A percentile compares a stretch with the other conserved stretches of the same genome.
These are phyloP conservation scores for Pteronura brasiliensis DNA, from an alignment of 2,113 vertebrate species.

Conservation along the genomic window DNA sequence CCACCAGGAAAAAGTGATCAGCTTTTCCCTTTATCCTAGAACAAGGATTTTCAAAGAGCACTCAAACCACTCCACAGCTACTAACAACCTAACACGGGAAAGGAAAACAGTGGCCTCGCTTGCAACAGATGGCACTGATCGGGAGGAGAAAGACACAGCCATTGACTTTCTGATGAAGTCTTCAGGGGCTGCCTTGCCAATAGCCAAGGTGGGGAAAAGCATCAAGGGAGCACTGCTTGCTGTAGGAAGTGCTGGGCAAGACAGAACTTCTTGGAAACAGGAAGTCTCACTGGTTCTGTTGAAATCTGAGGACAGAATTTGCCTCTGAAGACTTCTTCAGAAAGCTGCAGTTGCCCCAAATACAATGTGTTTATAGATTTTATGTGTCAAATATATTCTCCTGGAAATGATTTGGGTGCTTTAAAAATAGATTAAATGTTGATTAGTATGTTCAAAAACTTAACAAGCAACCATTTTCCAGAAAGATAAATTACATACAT, in stretches of 20 bases:
- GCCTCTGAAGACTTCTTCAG: conserved; percentile 69
- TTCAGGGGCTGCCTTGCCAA: conserved; percentile 63
- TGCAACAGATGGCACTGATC: conserved; percentile 67
- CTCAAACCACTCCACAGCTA: conserved; percentile 61
- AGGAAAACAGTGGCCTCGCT: conserved; percentile 64
- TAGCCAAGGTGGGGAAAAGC: conserved; percentile 69
- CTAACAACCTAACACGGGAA: conserved; percentile 68
- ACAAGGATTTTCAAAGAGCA: conserved; percentile 65
- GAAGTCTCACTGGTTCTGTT: conserved; percentile 58
- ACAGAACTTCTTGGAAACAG: conserved; percentile 65
- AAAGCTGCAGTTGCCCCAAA: conserved; percentile 50
- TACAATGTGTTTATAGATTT: conserved; percentile 39
- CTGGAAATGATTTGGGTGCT: conserved; percentile 52
- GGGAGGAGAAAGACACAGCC: conserved; percentile 67
- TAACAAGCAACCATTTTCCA: conserved; percentile 26
- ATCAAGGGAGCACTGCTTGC: conserved; percentile 63
- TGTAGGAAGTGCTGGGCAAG: conserved; percentile 60
- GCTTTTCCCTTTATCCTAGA: conserved; percentile 57
- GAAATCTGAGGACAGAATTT: conserved; percentile 45
- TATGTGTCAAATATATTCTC: conserved; percentile 51
- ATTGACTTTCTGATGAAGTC: conserved; percentile 73
- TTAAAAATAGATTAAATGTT: conserved; percentile 64
- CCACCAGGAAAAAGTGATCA: conserved; percentile 48
- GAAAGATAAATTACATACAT: conserved; percentile 57
- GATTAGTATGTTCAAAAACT: conserved; percentile 30